Percentiles rank a stretch among this genome's conserved stretches.
Evolutionary conservation across 1,140 invertebrate genomes (phyloP).

Genomic region (Cyclargus thomasi): DNA sequence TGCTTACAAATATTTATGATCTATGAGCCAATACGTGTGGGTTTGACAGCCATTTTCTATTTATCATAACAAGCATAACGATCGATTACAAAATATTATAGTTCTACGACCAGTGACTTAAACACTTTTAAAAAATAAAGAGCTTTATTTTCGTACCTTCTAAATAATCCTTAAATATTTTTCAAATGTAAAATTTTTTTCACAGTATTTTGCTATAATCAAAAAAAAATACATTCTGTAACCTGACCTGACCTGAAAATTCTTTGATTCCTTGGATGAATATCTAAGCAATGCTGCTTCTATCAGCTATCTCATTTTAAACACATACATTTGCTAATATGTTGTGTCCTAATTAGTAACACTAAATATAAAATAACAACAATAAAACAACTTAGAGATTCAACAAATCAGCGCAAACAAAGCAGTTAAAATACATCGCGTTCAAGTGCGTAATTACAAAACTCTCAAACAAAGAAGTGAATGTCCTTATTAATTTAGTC

Average conservation of each 20-base stretch:
- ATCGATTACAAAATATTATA: neutral
- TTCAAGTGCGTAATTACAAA: conserved; percentile 34
- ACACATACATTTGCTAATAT: too few relatives aligned
- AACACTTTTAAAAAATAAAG: neutral
- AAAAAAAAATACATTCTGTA: too few relatives aligned
- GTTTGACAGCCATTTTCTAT: conserved; percentile 3
- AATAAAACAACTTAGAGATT: neutral
- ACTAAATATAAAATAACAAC: too few relatives aligned
- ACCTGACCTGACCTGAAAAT: too few relatives aligned
- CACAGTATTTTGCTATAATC: too few relatives aligned
- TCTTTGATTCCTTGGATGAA: too few relatives aligned
- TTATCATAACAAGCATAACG: neutral
- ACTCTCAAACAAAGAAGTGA: conserved; percentile 35
- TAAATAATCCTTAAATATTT: too few relatives aligned
- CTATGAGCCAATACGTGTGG: conserved; percentile 2
- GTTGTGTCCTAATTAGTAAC: too few relatives aligned
- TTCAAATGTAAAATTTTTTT: too few relatives aligned
- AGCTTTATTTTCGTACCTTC: too few relatives aligned
- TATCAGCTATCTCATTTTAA: too few relatives aligned
- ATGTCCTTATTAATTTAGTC: conserved; percentile 60
- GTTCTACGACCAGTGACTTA: neutral
- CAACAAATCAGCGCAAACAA: conserved; percentile 6
- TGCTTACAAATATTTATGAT: conserved; percentile 1
- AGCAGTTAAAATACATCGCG: conserved; percentile 3
- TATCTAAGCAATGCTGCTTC: too few relatives aligned